A percentile compares a stretch with the other conserved stretches of the same genome.
Evolutionary conservation across 1,140 invertebrate species (phyloP).

Genomic region (Monochamus saltuarius): DNA sequence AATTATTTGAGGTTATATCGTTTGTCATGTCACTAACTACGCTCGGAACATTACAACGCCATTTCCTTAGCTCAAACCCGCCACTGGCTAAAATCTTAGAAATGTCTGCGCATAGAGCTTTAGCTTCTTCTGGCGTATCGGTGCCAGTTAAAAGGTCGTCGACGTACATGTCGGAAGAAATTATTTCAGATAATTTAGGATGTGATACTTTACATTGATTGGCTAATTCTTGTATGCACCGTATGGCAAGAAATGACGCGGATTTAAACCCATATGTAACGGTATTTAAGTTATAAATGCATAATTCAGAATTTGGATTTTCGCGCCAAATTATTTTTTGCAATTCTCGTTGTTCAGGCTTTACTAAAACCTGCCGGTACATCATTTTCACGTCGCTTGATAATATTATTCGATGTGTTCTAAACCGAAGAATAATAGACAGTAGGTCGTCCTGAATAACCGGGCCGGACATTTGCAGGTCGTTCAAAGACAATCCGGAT

Average conservation of each 20-base stretch:
- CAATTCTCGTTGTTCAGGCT: not conserved
- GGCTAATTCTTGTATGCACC: constrained; percentile 3
- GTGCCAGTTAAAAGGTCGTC: constrained; percentile 12
- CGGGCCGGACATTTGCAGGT: no score
- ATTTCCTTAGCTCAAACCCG: constrained; percentile 9
- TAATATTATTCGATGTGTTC: not conserved
- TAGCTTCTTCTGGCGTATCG: constrained; percentile 9
- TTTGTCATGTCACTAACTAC: not conserved
- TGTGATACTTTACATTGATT: not conserved
- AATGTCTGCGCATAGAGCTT: not conserved
- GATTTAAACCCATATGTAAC: not conserved
- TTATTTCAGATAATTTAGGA: not conserved
- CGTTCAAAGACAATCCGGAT: no score
- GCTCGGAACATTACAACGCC: not conserved
- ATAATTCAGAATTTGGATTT: not conserved
- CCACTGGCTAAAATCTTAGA: constrained; percentile 4
- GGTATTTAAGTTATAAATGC: no score
- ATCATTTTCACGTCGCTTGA: not conserved
- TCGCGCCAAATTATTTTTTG: no score
- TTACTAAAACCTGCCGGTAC: not conserved
- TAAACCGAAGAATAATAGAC: not conserved
- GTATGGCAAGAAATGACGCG: constrained; percentile 9
- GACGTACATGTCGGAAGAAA: constrained; percentile 14
- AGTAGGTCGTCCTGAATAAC: not conserved
- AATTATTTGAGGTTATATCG: not conserved